Evolutionary conservation across 1,140 invertebrate genomes (phyloP), one percentile per base, ranked within the genome.

Genomic region (Zaprionus ghesquierei): DNA sequence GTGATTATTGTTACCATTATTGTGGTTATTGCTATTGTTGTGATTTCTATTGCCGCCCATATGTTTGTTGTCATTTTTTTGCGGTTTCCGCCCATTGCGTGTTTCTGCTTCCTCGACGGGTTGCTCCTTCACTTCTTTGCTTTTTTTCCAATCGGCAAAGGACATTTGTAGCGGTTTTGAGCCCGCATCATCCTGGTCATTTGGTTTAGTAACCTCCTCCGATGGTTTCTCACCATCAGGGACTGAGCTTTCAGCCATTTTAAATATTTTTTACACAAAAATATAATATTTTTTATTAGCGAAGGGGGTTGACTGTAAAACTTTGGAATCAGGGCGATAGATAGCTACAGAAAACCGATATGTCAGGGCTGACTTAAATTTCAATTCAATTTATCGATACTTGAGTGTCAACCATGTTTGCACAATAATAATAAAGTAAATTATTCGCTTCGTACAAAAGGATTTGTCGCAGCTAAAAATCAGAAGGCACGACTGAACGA

Each of bases 91-190:
- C 13, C 33, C 68, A 44, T 70, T 70, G 27, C 53, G 54, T 27
- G 18, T 29, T 38, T 6, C 15, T 23, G 54, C 18, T 4, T 46
- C 53, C 15, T 55, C 71, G 33, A n/a, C 44, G 12, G 44, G 31
- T 12, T 56, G 49, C 33, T 74, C 59, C 29, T 58, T 63, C 0
- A 66, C 63, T 12, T 84, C 85, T 27, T 82, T 87, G 59, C 66
- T 73, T 44, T 90, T 90, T 18, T 90, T 90, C 86, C 86, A 90
- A 61, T 90, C 86, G 8, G 76, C 79, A 46, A 90, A 90, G 0
- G 86, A 90, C 76, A 90, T 90, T 58, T 72, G 49, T 27, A 85
- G 35, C 6, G 82, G 71, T 1, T 71, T 76, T 0, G 62, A 1
- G 2, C 2, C 18, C 9, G 9, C 6, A 5, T 64, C 61, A 20